Percentiles rank a stretch among this genome's conserved stretches.
These are phyloP conservation scores for Microctonus brassicae DNA, from an alignment of 2,888 invertebrate genomes.

Conservation along the genomic window DNA sequence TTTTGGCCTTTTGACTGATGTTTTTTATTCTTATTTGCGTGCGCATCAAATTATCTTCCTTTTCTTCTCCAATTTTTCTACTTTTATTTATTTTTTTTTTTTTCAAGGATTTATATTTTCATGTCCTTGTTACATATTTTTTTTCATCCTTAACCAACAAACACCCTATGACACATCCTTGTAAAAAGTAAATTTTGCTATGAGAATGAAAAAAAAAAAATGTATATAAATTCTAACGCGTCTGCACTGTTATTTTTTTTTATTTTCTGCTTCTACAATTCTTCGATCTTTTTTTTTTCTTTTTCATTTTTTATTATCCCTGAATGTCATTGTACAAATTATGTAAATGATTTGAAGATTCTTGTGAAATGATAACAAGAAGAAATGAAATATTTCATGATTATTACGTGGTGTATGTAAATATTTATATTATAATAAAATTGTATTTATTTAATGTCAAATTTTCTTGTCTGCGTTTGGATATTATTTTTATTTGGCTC, in stretches of 20 bases:
- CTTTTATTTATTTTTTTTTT: too few species aligned
- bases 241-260: slow-evolving; percentile 18
- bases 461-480: background rate
- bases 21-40: slow-evolving; percentile 22
- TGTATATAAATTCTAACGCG: background rate
- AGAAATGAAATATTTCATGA: background rate
- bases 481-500: background rate
- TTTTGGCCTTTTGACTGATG: slow-evolving; percentile 21
- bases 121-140: background rate
- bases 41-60: slow-evolving; percentile 8
- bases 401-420: too few species aligned
- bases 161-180: background rate
- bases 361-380: background rate
- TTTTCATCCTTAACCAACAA: background rate
- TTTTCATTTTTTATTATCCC: background rate
- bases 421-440: too few species aligned
- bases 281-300: slow-evolving; percentile 11
- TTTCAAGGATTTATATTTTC: background rate
- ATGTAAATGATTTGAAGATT: background rate
- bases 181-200: slow-evolving; percentile 13
- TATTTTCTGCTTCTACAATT: slow-evolving; percentile 37
- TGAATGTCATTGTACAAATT: background rate
- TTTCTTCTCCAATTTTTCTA: too few species aligned
- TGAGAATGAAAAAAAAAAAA: background rate
- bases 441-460: slow-evolving; percentile 9